Evolutionary conservation across 2,113 vertebrate genomes (phyloP).

Genomic region (Petrocephalus zakoni): DNA sequence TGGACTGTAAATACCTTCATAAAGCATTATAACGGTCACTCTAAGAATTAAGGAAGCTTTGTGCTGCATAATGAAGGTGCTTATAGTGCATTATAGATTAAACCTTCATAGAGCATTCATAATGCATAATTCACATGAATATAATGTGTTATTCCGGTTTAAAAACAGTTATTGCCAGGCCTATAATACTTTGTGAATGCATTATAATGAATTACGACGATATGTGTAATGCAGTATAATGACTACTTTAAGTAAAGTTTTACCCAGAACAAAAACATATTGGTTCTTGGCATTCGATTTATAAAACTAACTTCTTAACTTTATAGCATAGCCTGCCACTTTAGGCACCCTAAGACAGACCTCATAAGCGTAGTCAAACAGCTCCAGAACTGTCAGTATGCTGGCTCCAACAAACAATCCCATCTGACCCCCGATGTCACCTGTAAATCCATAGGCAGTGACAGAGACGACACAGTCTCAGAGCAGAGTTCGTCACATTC

Average conservation of each 20-base stretch:
- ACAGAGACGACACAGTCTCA: neutral
- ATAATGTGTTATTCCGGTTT: too few relatives aligned
- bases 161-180: too few relatives aligned
- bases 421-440: constrained; percentile 98
- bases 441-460: constrained; percentile 52
- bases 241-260: neutral
- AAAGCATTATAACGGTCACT: too few relatives aligned
- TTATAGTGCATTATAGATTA: too few relatives aligned
- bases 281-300: neutral
- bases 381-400: constrained; percentile 94
- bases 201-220: too few relatives aligned
- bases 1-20: too few relatives aligned
- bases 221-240: too few relatives aligned
- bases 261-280: neutral
- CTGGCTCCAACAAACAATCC: constrained; percentile 96
- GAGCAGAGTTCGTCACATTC: neutral
- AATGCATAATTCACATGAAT: too few relatives aligned
- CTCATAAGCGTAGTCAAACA: constrained; percentile 98
- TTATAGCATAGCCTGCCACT: neutral
- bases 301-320: neutral
- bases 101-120: too few relatives aligned
- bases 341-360: constrained; percentile 52
- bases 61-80: too few relatives aligned
- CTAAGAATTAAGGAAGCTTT: too few relatives aligned
- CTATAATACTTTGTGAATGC: too few relatives aligned